Conservation (phyloP, 2,797 vertebrate genomes). For the Chromobotia macracanthus region DNA sequence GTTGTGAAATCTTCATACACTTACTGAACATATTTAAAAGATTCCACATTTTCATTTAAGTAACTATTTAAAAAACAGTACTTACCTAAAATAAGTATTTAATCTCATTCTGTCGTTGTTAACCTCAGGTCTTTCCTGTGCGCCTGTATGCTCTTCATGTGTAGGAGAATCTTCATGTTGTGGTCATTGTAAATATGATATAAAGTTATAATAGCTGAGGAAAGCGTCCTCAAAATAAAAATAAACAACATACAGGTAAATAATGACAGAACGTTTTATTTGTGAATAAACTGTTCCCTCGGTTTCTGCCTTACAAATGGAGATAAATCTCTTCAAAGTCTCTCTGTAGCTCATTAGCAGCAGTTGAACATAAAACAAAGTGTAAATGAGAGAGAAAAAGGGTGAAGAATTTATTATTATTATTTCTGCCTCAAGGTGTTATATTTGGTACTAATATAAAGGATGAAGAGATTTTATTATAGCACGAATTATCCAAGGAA, state of each 20-base stretch:
- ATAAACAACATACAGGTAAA: background rate
- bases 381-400: slow-evolving; percentile 6
- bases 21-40: background rate
- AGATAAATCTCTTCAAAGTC: slow-evolving; percentile 36
- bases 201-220: too few species aligned
- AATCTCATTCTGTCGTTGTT: too few species aligned
- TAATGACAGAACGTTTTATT: background rate
- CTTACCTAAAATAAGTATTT: too few species aligned
- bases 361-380: slow-evolving; percentile 53
- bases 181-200: too few species aligned
- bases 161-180: too few species aligned
- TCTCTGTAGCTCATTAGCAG: slow-evolving; percentile 49
- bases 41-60: too few species aligned
- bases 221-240: too few species aligned
- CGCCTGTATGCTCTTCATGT: too few species aligned
- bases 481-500: slow-evolving; percentile 50
- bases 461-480: slow-evolving; percentile 52
- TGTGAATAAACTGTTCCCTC: background rate
- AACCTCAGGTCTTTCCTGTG: too few species aligned
- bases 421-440: slow-evolving; percentile 41
- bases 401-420: slow-evolving; percentile 16
- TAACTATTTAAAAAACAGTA: too few species aligned
- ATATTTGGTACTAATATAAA: slow-evolving; percentile 50
- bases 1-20: background rate
- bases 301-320: slow-evolving; percentile 29